Percentiles rank a stretch among this genome's conserved stretches.
Evolutionary conservation across 1,140 invertebrate genomes (phyloP).

Genomic region (Caenorhabditis briggsae): DNA sequence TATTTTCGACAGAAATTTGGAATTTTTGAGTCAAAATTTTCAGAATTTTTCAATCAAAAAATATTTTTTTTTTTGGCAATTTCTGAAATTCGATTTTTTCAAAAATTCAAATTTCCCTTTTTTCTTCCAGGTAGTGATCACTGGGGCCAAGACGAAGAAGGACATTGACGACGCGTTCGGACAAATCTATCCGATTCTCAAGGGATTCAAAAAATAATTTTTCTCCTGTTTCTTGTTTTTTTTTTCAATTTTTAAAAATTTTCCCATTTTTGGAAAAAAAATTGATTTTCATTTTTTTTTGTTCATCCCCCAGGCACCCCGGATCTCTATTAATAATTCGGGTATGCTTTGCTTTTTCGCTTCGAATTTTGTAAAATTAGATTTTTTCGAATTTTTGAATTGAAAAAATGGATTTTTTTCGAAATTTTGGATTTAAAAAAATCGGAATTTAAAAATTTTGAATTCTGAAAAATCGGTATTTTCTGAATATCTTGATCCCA

Average conservation of each 20-base stretch:
- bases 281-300: not conserved
- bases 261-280: not conserved
- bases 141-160: conserved; percentile 95
- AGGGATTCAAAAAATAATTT: conserved; percentile 92
- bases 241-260: not conserved
- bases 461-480: too few species aligned
- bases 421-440: too few species aligned
- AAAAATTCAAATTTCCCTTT: not conserved
- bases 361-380: too few species aligned
- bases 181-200: conserved; percentile 98
- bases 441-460: too few species aligned
- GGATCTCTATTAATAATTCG: not conserved
- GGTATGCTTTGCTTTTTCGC: too few species aligned
- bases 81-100: too few species aligned
- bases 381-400: too few species aligned
- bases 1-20: not conserved
- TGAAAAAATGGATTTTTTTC: too few species aligned
- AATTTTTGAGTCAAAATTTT: not conserved
- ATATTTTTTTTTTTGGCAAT: not conserved
- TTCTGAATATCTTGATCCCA: too few species aligned
- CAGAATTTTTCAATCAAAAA: too few species aligned
- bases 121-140: conserved; percentile 73
- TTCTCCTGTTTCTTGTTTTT: not conserved
- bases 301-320: not conserved
- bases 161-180: conserved; percentile 99